Conservation (phyloP, 2,797 vertebrate species). For the Myotis myotis region DNA sequence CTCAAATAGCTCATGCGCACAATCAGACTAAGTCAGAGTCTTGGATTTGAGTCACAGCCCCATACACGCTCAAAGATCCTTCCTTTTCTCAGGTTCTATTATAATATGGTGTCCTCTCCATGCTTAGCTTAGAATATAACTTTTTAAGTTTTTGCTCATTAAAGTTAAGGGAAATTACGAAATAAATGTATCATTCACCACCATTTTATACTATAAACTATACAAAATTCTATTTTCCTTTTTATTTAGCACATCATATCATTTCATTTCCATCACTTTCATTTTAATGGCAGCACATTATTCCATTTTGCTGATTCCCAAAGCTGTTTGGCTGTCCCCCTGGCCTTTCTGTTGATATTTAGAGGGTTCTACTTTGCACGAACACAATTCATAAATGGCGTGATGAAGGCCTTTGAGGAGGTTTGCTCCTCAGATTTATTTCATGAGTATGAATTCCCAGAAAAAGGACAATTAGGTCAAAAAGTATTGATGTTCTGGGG, state of each 20-base stretch:
- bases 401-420: neutral
- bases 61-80: neutral
- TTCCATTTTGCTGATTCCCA: neutral
- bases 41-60: neutral
- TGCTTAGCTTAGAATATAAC: neutral
- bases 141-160: neutral
- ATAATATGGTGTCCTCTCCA: neutral
- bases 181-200: neutral
- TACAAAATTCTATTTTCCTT: neutral
- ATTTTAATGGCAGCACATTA: neutral
- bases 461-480: slow-evolving; percentile 27
- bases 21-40: neutral
- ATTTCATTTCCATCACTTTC: neutral
- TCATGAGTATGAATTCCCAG: slow-evolving; percentile 30
- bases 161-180: neutral
- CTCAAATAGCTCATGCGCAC: neutral
- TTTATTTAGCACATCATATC: neutral
- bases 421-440: slow-evolving; percentile 32
- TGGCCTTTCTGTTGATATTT: neutral
- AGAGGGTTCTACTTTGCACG: neutral
- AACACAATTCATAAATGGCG: neutral
- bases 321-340: neutral
- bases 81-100: neutral
- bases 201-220: neutral
- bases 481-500: slow-evolving; percentile 36